Conservation (phyloP, 2,113 vertebrate genomes). For the Nansenia antarctica region DNA sequence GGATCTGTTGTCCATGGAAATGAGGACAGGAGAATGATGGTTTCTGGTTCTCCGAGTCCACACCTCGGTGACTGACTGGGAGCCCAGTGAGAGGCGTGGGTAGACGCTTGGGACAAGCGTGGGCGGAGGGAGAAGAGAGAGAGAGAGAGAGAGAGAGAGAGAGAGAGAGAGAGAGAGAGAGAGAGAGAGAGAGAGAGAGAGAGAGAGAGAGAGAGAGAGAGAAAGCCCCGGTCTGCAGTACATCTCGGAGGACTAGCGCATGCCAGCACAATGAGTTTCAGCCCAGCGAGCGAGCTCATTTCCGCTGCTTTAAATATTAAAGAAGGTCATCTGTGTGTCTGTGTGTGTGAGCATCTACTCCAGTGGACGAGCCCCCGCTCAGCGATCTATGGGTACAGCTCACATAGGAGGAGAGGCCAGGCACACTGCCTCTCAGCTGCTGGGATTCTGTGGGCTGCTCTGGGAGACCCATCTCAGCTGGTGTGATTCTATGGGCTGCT, state of each 20-base stretch:
- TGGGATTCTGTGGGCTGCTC: neutral
- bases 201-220: neutral
- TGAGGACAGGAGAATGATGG: neutral
- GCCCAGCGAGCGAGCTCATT: slow-evolving; percentile 21
- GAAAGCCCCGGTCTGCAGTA: slow-evolving; percentile 15
- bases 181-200: neutral
- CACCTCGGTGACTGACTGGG: slow-evolving; percentile 22
- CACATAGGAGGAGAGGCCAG: too few relatives aligned
- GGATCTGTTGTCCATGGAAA: neutral
- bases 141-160: too few relatives aligned
- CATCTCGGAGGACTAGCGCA: too few relatives aligned
- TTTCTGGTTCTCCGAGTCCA: neutral
- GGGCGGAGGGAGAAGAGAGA: too few relatives aligned
- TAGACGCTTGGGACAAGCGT: too few relatives aligned
- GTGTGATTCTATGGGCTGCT: too few relatives aligned
- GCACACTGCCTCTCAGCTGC: too few relatives aligned
- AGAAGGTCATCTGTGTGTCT: slow-evolving; percentile 21
- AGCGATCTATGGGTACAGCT: too few relatives aligned
- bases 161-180: too few relatives aligned
- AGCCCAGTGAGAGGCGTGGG: slow-evolving; percentile 20
- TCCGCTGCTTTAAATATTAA: slow-evolving; percentile 51
- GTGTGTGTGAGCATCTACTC: slow-evolving; percentile 23
- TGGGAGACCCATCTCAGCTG: too few relatives aligned
- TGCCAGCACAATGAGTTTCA: neutral
- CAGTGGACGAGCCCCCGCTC: slow-evolving; percentile 14